A percentile compares a stretch with the other conserved stretches of the same genome.
These are phyloP conservation scores for Sipha maydis DNA, from an alignment of 2,888 invertebrate species.

Conservation along the genomic window DNA sequence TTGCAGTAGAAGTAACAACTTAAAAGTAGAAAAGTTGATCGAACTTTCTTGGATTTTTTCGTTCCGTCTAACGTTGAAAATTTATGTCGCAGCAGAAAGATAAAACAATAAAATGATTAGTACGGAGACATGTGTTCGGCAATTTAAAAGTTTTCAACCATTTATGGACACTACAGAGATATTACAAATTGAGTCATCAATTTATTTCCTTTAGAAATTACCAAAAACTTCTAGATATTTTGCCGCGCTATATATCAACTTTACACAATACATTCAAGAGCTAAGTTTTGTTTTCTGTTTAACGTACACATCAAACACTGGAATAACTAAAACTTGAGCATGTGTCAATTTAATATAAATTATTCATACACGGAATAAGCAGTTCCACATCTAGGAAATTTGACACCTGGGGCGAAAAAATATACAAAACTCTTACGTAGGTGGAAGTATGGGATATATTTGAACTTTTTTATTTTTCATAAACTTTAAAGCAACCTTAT, in stretches of 20 bases:
- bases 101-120: background rate
- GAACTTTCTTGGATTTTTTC: background rate
- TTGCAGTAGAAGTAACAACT: background rate
- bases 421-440: too few relatives aligned
- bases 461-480: too few relatives aligned
- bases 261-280: background rate
- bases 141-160: conserved; percentile 40
- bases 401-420: too few relatives aligned
- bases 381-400: too few relatives aligned
- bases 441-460: too few relatives aligned
- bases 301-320: too few relatives aligned
- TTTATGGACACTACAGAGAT: background rate
- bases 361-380: too few relatives aligned
- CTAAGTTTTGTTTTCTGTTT: background rate
- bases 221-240: conserved; percentile 28
- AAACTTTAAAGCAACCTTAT: too few relatives aligned
- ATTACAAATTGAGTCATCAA: conserved; percentile 26
- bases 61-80: background rate
- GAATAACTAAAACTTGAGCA: too few relatives aligned
- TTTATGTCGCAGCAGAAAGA: background rate
- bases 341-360: too few relatives aligned
- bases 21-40: background rate
- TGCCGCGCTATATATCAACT: background rate
- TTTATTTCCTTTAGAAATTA: background rate
- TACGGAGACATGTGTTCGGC: background rate